Evolutionary conservation across 2,888 invertebrate genomes (phyloP), one percentile per base, ranked within the genome.

Genomic region (Darwinula stevensoni): DNA sequence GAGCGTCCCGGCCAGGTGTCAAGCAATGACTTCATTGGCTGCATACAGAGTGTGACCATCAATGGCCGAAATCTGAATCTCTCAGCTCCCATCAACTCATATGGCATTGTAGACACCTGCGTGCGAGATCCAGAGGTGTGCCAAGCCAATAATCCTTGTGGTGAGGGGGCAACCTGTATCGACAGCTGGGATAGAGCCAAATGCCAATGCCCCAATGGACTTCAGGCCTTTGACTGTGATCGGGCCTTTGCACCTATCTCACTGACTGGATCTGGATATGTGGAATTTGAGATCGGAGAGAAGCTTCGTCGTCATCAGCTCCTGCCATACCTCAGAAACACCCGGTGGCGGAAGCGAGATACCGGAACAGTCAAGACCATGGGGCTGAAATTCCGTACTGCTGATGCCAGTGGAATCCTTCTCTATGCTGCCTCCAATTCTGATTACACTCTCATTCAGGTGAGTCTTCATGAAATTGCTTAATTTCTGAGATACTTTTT

Each of bases 21-120:
- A 43, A 70, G 82, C 0, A 84, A 86, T 46, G 86, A 88, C 48
- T 67, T 91, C 36, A 69, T 86, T 12, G 91, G 91, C 4, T 91
- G 91, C 46, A 65, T 88, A 40, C 80, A 84, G 45, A 78, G 78
- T 40, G 70, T 86, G 2, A 65, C 72, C 0, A 64, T 88, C 33
- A 84, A 88, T 45, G 84, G 82, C 3, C 62, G 78, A 14, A 56
- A 66, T 2, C 48, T 84, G 15, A 82, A 84, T 46, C 54, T 84
- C 32, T 73, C 73, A 36, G 67, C 61, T 40, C 76, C 82, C 0
- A 41, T 75, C 2, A 57, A 65, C 31, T 65, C 72, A 3, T 59
- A 65, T 4, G 69, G 68, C 2, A 65, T 84, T 3, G 63, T 66
- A 35, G 56, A 67, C 12, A 70, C 69, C 4, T 88, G 86, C 47